Percentiles rank a stretch among this genome's conserved stretches.
These are phyloP conservation scores for Apotomis turbidana DNA, from an alignment of 2,888 invertebrate genomes.

Conservation along the genomic window DNA sequence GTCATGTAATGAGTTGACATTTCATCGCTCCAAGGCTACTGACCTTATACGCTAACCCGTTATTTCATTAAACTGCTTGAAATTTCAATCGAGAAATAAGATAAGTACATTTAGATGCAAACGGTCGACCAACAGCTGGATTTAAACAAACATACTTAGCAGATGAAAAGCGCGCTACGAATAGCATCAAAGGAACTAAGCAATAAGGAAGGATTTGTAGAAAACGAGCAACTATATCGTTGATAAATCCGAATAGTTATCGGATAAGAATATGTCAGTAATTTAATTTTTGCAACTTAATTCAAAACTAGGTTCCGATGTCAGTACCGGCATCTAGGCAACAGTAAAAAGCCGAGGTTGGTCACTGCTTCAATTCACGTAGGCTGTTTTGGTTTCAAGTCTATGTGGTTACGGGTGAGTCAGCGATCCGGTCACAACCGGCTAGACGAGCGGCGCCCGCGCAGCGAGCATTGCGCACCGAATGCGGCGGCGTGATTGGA, in stretches of 20 bases:
- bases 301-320: conserved; percentile 3
- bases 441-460: conserved; percentile 62
- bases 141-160: conserved; percentile 20
- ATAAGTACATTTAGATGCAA: conserved; percentile 15
- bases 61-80: conserved; percentile 8
- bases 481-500: conserved; percentile 29
- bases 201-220: conserved; percentile 13
- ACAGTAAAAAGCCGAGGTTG: not conserved
- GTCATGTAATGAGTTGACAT: conserved; percentile 41
- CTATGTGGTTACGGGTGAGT: conserved; percentile 52
- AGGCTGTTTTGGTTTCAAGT: not conserved
- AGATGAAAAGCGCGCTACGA: conserved; percentile 1
- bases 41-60: conserved; percentile 39
- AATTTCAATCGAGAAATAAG: conserved; percentile 12
- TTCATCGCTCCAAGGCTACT: conserved; percentile 38
- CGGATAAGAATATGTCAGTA: not conserved
- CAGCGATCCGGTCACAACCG: conserved; percentile 62
- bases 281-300: not conserved
- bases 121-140: conserved; percentile 16
- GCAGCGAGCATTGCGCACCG: conserved; percentile 42
- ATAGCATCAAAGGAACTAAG: conserved; percentile 28
- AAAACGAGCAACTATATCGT: not conserved
- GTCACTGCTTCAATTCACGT: not conserved
- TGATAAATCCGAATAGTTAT: not conserved
- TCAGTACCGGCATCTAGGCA: not conserved